A percentile compares a stretch with the other conserved stretches of the same genome.
Conservation (phyloP, 92 coral and sea anemone species). For the Anthopleura xanthogrammica region DNA sequence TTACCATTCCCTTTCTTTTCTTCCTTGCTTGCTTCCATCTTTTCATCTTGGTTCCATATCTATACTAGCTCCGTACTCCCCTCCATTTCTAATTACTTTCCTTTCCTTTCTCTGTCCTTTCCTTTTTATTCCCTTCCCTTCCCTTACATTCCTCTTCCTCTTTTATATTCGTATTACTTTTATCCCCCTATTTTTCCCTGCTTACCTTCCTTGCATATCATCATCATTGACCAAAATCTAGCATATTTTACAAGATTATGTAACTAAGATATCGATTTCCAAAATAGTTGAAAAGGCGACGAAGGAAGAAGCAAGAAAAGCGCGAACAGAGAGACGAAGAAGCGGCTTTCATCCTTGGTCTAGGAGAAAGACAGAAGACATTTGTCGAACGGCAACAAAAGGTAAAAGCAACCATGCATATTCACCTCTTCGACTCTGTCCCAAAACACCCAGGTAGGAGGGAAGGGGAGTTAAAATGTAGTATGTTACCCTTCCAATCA, state of each 20-base stretch:
- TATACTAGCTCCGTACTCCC: no score
- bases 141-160: neutral
- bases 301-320: constrained; percentile 65
- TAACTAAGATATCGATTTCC: neutral
- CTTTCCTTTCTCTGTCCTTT: no score
- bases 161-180: neutral
- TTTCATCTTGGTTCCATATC: no score
- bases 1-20: no score
- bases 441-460: neutral
- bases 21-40: no score
- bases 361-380: constrained; percentile 95
- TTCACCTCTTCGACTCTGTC: neutral
- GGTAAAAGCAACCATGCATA: constrained; percentile 31
- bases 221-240: no score
- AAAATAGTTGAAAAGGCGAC: constrained; percentile 59
- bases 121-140: neutral
- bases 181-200: neutral
- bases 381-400: constrained; percentile 87
- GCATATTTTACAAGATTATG: no score
- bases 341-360: constrained; percentile 84
- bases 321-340: constrained; percentile 73
- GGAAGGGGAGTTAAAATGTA: no score
- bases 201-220: no score
- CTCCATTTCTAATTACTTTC: no score
- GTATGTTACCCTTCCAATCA: neutral